Percentiles rank a stretch among this genome's conserved stretches.
Evolutionary conservation across 2,888 invertebrate genomes (phyloP).

Genomic region (Hoplodrina blanda): DNA sequence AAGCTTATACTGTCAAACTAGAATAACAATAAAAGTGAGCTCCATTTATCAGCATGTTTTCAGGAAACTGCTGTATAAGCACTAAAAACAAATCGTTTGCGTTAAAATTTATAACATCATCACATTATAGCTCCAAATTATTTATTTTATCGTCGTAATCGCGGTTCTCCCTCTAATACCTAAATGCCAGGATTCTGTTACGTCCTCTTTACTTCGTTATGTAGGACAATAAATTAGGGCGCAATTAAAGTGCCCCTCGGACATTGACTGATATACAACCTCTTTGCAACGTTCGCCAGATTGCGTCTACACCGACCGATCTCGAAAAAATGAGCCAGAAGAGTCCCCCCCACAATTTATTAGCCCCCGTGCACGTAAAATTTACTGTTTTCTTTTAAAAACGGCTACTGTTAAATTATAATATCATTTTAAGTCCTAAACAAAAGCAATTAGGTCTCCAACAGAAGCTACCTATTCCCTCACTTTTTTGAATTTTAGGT

Average conservation of each 20-base stretch:
- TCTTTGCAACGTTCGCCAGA: constrained; percentile 76
- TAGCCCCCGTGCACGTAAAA: constrained; percentile 45
- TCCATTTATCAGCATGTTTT: not conserved
- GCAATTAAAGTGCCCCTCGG: constrained; percentile 85
- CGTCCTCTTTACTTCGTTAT: constrained; percentile 59
- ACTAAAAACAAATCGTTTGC: constrained; percentile 35
- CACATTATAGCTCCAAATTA: constrained; percentile 43
- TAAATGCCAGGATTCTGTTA: constrained; percentile 63
- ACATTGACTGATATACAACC: constrained; percentile 89
- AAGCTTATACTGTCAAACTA: not conserved
- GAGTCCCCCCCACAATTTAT: constrained; percentile 53
- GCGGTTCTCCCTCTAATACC: constrained; percentile 50
- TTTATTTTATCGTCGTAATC: constrained; percentile 60
- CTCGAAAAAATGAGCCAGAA: constrained; percentile 76
- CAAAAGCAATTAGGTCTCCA: constrained; percentile 53
- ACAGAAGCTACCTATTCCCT: constrained; percentile 14
- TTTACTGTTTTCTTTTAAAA: constrained; percentile 39
- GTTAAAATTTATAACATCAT: constrained; percentile 25
- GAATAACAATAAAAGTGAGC: not conserved
- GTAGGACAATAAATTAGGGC: constrained; percentile 81
- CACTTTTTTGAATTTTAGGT: constrained; percentile 33
- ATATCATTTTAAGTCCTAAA: constrained; percentile 36
- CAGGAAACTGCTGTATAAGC: constrained; percentile 14
- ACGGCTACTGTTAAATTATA: constrained; percentile 47
- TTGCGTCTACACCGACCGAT: constrained; percentile 73